Conservation (phyloP, 2,797 vertebrate genomes). For the Chaunax sp. region DNA sequence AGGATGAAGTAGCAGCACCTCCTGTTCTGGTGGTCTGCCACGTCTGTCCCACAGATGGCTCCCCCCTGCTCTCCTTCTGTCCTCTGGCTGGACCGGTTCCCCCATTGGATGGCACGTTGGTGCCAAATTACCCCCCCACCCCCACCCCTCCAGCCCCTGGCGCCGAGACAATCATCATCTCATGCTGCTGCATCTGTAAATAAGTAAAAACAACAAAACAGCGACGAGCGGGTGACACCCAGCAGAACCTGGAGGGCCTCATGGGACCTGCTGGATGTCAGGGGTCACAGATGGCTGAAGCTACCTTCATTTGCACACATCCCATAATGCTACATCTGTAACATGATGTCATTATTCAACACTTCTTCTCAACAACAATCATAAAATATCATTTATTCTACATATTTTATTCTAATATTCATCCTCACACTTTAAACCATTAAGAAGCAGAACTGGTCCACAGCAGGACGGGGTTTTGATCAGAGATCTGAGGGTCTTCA, state of each 20-base stretch:
- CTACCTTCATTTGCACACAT: not conserved
- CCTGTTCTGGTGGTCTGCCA: conserved; percentile 38
- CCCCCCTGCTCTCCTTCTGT: conserved; percentile 58
- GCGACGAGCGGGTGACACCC: conserved; percentile 70
- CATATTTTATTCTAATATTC: no score
- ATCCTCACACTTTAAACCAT: no score
- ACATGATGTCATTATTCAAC: no score
- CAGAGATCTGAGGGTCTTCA: no score
- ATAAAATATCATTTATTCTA: no score
- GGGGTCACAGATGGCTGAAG: conserved; percentile 76
- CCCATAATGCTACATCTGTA: no score
- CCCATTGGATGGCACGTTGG: conserved; percentile 19
- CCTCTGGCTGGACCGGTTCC: conserved; percentile 54
- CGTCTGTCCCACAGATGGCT: conserved; percentile 79
- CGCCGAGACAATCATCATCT: conserved; percentile 31
- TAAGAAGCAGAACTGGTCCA: no score
- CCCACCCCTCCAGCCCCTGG: conserved; percentile 36
- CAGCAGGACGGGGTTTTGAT: no score
- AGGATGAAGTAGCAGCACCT: no score
- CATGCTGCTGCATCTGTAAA: conserved; percentile 68
- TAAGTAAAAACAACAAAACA: conserved; percentile 82
- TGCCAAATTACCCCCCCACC: conserved; percentile 39
- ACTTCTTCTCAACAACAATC: no score
- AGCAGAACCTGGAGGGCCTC: conserved; percentile 58
- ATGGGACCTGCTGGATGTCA: conserved; percentile 70